Conservation (phyloP, 2,888 invertebrate genomes). For the Malachius bipustulatus region DNA sequence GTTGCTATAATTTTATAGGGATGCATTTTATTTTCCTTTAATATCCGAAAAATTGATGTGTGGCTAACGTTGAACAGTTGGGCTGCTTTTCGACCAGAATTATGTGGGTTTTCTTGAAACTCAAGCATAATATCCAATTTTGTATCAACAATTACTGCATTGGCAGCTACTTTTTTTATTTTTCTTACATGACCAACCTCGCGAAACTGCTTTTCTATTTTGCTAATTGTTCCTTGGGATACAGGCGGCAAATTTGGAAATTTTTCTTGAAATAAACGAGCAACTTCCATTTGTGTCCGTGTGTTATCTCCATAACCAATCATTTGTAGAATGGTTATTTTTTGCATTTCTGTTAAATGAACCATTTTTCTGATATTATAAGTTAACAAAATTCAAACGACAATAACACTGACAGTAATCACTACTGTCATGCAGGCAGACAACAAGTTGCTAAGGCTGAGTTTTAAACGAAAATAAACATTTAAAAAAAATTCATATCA, state of each 20-base stretch:
- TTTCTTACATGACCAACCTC: conserved; percentile 9
- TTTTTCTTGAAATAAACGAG: conserved; percentile 11
- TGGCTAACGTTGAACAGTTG: conserved; percentile 7
- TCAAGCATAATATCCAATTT: conserved; percentile 8
- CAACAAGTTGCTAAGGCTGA: too few species aligned
- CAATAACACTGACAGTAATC: too few species aligned
- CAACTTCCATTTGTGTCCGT: conserved; percentile 11
- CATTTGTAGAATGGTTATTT: conserved; percentile 2
- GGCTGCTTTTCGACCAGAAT: conserved; percentile 7
- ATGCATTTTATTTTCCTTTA: conserved; percentile 8
- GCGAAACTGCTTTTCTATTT: conserved; percentile 11
- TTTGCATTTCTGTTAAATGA: conserved; percentile 1
- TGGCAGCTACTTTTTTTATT: neutral
- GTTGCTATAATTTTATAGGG: conserved; percentile 7
- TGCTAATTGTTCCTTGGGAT: conserved; percentile 13
- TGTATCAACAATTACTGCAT: conserved; percentile 1
- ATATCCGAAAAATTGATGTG: conserved; percentile 7
- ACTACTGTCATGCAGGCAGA: too few species aligned
- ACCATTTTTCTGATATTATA: too few species aligned
- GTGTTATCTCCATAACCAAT: conserved; percentile 6
- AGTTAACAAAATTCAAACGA: too few species aligned
- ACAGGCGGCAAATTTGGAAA: conserved; percentile 11
- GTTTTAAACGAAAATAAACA: too few species aligned
- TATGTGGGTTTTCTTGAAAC: conserved; percentile 10
- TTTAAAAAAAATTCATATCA: too few species aligned